Evolutionary conservation across 2,888 invertebrate species (phyloP).

Genomic region (Helleia helle): DNA sequence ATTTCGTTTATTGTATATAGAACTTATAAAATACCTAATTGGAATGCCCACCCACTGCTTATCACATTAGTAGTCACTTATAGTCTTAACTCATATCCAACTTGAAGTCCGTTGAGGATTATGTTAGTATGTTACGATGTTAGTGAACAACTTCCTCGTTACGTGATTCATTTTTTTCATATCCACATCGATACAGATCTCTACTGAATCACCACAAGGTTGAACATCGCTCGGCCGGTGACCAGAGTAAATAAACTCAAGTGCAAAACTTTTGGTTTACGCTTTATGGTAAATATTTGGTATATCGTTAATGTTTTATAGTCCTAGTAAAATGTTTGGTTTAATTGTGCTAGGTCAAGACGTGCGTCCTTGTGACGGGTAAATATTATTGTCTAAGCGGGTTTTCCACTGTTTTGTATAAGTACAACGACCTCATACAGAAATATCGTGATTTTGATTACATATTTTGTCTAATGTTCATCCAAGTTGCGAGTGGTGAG

Average conservation of each 20-base stretch:
- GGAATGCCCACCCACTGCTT: too few species aligned
- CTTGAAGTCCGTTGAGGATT: too few species aligned
- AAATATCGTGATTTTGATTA: slow-evolving; percentile 10
- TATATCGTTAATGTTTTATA: slow-evolving; percentile 71
- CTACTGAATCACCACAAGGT: slow-evolving; percentile 28
- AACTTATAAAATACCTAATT: too few species aligned
- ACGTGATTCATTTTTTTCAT: neutral
- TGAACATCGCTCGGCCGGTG: slow-evolving; percentile 29
- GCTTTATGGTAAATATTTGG: slow-evolving; percentile 74
- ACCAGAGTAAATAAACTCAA: slow-evolving; percentile 69
- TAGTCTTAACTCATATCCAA: too few species aligned
- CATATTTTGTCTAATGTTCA: too few species aligned
- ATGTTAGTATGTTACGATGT: too few species aligned
- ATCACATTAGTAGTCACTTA: too few species aligned
- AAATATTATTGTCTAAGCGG: slow-evolving; percentile 74
- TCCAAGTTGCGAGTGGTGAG: too few species aligned
- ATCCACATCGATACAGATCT: slow-evolving; percentile 15
- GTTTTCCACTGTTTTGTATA: slow-evolving; percentile 65
- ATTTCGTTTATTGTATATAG: too few species aligned
- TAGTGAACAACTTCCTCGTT: too few species aligned
- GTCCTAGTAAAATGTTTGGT: slow-evolving; percentile 72
- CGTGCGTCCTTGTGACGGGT: slow-evolving; percentile 70
- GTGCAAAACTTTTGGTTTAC: slow-evolving; percentile 74
- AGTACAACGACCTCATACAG: slow-evolving; percentile 30
- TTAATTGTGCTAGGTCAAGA: slow-evolving; percentile 74